Conservation (phyloP, 2,888 invertebrate species). For the Anaspis maculata region DNA sequence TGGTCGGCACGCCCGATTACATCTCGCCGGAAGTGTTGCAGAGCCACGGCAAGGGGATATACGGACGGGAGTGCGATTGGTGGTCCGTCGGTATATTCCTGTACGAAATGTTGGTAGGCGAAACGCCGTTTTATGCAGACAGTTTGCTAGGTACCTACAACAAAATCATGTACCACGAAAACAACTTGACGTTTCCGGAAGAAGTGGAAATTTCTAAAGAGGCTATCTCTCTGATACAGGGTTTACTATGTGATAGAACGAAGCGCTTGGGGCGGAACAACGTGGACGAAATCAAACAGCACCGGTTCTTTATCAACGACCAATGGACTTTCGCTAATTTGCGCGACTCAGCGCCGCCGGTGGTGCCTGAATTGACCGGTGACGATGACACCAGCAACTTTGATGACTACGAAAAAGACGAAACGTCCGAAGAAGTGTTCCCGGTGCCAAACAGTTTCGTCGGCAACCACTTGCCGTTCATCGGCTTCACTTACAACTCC, state of each 20-base stretch:
- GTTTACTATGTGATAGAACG: constrained; percentile 86
- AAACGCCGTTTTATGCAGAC: constrained; percentile 98
- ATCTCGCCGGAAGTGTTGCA: constrained; percentile 98
- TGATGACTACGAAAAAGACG: constrained; percentile 94
- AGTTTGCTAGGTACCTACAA: constrained; percentile 94
- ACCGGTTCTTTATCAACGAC: constrained; percentile 92
- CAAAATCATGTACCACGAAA: constrained; percentile 98
- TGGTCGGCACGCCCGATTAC: constrained; percentile 99
- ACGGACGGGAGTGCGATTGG: constrained; percentile 98
- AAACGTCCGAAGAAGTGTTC: constrained; percentile 87
- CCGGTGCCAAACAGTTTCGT: constrained; percentile 96
- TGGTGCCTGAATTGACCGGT: constrained; percentile 89
- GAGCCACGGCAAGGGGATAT: constrained; percentile 79
- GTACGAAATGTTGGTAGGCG: constrained; percentile 97
- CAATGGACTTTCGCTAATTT: constrained; percentile 98
- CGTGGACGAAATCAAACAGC: constrained; percentile 89
- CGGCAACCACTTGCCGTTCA: constrained; percentile 95
- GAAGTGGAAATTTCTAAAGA: constrained; percentile 88
- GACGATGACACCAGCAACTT: constrained; percentile 99
- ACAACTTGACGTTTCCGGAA: constrained; percentile 89
- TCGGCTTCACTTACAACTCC: constrained; percentile 85
- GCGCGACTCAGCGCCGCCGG: constrained; percentile 89
- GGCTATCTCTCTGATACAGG: constrained; percentile 83
- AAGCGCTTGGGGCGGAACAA: constrained; percentile 76
- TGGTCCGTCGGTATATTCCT: constrained; percentile 99